These are phyloP conservation scores for Anolis sagrei DNA, from an alignment of 2,113 vertebrate species.

Conservation along the genomic window DNA sequence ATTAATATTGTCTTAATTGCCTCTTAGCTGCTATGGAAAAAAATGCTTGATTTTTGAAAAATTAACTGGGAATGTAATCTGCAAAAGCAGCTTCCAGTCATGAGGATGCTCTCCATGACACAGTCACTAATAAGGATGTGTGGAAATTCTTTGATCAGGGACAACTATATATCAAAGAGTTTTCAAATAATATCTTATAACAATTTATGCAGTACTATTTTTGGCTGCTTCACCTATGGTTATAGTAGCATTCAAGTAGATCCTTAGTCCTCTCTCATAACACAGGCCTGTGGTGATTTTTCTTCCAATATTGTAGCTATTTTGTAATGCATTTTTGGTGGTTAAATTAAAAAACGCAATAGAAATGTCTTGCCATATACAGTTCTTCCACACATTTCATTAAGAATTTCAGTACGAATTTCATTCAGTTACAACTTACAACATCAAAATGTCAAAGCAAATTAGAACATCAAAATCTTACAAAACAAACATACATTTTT, in stretches of 20 bases:
- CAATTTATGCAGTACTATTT: neutral
- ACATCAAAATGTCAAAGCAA: too few relatives aligned
- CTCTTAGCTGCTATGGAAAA: neutral
- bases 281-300: too few relatives aligned
- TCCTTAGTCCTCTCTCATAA: too few relatives aligned
- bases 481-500: too few relatives aligned
- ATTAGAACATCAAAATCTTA: too few relatives aligned
- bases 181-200: neutral
- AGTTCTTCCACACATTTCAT: too few relatives aligned
- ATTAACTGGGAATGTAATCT: neutral
- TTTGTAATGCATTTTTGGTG: too few relatives aligned
- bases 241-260: neutral
- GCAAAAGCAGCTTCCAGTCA: neutral
- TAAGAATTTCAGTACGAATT: too few relatives aligned
- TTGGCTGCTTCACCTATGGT: neutral
- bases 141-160: neutral
- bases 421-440: too few relatives aligned
- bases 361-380: too few relatives aligned
- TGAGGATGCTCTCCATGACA: neutral
- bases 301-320: too few relatives aligned
- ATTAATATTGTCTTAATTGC: neutral
- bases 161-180: neutral
- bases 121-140: neutral
- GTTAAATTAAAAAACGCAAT: too few relatives aligned
- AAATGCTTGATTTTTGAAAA: neutral